Percentiles rank a stretch among this genome's conserved stretches.
phyloP scores from a whole-genome alignment of 2,888 invertebrate genomes.

The Acronicta aceris region DNA sequence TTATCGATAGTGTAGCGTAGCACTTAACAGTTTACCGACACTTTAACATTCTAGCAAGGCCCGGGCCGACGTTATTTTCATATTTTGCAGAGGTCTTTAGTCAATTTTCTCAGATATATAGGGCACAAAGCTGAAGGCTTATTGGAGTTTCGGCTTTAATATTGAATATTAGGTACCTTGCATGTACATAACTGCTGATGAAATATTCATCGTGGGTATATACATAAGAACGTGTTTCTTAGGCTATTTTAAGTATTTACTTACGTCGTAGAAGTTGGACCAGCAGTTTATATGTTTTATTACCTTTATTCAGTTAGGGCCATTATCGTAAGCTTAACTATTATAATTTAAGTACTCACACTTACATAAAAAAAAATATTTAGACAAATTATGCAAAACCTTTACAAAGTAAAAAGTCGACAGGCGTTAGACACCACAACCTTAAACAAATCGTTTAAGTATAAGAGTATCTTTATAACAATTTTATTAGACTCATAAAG shows the following conservation, averaged over 20 bases:
- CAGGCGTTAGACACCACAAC: constrained; percentile 8
- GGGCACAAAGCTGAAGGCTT: constrained; percentile 17
- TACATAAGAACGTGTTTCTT: constrained; percentile 10
- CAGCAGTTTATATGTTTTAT: too few relatives aligned
- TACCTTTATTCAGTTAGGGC: too few relatives aligned
- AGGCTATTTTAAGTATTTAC: constrained; percentile 3
- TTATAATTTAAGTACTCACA: too few relatives aligned
- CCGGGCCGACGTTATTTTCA: constrained; percentile 7
- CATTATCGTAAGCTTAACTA: too few relatives aligned
- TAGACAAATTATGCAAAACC: constrained; percentile 4
- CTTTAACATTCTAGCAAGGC: constrained; percentile 28
- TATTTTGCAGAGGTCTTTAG: constrained; percentile 28
- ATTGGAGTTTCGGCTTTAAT: constrained; percentile 33
- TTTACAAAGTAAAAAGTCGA: constrained; percentile 9
- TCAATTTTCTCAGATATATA: constrained; percentile 34
- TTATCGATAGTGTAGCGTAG: constrained; percentile 43
- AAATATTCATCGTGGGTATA: constrained; percentile 28
- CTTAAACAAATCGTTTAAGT: constrained; percentile 21
- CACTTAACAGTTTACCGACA: constrained; percentile 35
- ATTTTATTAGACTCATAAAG: constrained; percentile 33
- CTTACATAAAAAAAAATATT: too few relatives aligned
- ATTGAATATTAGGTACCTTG: constrained; percentile 38
- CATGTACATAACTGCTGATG: constrained; percentile 16
- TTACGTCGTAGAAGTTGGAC: not conserved
- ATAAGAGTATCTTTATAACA: constrained; percentile 18